Evolutionary conservation across 2,113 vertebrate genomes (phyloP).

Genomic region (Blennius ocellaris): DNA sequence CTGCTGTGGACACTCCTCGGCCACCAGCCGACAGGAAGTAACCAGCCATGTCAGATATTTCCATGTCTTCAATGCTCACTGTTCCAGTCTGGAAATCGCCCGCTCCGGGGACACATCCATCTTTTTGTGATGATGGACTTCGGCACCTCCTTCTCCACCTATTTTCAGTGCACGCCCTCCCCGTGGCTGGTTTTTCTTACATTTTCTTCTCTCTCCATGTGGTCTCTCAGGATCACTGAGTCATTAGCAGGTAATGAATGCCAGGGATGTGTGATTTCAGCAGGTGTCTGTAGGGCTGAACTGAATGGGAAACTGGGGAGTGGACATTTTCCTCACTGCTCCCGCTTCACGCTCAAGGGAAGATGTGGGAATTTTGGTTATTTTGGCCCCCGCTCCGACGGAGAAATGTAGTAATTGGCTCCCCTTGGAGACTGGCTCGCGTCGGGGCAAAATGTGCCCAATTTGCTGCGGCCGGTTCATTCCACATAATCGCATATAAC

Average conservation of each 20-base stretch:
- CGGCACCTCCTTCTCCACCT: constrained; percentile 33
- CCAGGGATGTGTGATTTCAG: constrained; percentile 56
- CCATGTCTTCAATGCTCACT: constrained; percentile 66
- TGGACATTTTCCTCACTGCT: constrained; percentile 57
- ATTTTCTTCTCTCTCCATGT: constrained; percentile 3
- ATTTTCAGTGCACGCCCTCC: constrained; percentile 30
- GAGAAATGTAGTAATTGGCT: constrained; percentile 71
- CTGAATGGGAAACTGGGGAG: constrained; percentile 48
- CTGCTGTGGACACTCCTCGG: constrained; percentile 35
- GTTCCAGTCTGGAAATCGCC: constrained; percentile 70
- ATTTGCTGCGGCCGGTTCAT: constrained; percentile 59
- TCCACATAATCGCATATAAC: constrained; percentile 52
- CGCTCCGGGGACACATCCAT: constrained; percentile 64
- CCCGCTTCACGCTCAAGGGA: constrained; percentile 28
- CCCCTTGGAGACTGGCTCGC: constrained; percentile 59
- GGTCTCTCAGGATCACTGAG: constrained; percentile 54
- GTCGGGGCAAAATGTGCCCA: constrained; percentile 57
- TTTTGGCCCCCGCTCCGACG: constrained; percentile 62
- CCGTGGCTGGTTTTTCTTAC: not conserved
- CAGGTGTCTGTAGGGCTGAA: constrained; percentile 52
- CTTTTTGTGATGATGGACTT: constrained; percentile 50
- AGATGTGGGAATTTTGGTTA: constrained; percentile 55
- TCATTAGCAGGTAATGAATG: constrained; percentile 78
- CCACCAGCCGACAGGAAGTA: constrained; percentile 44
- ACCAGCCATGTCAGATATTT: constrained; percentile 63